Base-by-base conservation (phyloP, 2,113 vertebrate genomes). In the Ceuthmochares aereus region DNA sequence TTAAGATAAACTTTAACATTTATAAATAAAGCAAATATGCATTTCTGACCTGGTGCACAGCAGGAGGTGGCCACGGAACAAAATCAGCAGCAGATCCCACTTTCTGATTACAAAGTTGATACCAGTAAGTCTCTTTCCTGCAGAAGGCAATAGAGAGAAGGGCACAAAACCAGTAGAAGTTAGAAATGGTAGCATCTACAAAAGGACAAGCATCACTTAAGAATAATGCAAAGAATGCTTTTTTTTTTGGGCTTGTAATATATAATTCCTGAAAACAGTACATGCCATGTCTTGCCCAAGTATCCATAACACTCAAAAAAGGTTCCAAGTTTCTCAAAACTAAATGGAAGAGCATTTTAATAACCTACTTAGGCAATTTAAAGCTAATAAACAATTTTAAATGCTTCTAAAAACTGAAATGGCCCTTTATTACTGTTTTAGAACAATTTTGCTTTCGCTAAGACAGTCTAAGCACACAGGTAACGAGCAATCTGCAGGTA, bases 11-110 rank as follows among this genome's bases (percentile, higher is more conserved):
- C 14, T 74, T 85, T 3, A 86, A 29, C 26, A 42, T 42, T 95
- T 63, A 84, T 15, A 86, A 88, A 66, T 43, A 76, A 86, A 85
- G n/a, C 6, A 93, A 84, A 55, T 26, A 58, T 1, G 19, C 18
- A 72, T 87, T 90, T 93, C 96, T 86, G 90, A 97, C 95, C 96
- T 93, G 90, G 52, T 75, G 54, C 37, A 81, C 69, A 75, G 76
- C 37, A 87, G 74, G 63, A 90, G 25, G 37, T 32, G 77, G 64
- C 19, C 3, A 3, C 42, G 72, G 80, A 74, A 80, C 18, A 84
- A 96, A 86, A 14, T 32, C 12, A 13, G 66, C 34, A 80, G 88
- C 54, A 60, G 83, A n/a, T 94, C 76, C 29, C 42, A 76, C 85
- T 93, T 94, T 83, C 45, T 85, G 52, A 55, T 43, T 87, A 37